Conservation (phyloP, 2,797 vertebrate genomes). For the Takifugu ocellatus region DNA sequence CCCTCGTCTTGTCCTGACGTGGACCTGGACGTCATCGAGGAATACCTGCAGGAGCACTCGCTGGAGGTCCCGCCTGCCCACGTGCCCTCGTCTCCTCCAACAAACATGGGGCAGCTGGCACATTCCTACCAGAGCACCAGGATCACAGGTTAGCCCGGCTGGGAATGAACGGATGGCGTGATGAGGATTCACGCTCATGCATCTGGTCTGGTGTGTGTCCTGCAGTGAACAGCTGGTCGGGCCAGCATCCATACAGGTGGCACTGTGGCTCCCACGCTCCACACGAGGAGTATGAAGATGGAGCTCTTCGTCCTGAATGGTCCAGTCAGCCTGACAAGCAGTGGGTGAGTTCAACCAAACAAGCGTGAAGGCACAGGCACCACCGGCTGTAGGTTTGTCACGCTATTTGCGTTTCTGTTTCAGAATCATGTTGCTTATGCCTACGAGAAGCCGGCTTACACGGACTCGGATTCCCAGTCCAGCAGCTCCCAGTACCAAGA, state of each 20-base stretch:
- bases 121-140: slow-evolving; percentile 44
- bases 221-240: slow-evolving; percentile 74
- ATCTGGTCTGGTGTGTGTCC: slow-evolving; percentile 3
- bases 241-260: slow-evolving; percentile 73
- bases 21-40: slow-evolving; percentile 81
- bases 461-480: slow-evolving; percentile 80
- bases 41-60: slow-evolving; percentile 79
- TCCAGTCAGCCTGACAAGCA: slow-evolving; percentile 48
- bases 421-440: slow-evolving; percentile 58
- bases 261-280: slow-evolving; percentile 48
- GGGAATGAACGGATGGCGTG: background rate
- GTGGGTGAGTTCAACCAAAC: slow-evolving; percentile 65
- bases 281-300: slow-evolving; percentile 57
- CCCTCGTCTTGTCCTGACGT: slow-evolving; percentile 64
- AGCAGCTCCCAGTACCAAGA: slow-evolving; percentile 76
- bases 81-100: slow-evolving; percentile 33
- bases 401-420: slow-evolving; percentile 11
- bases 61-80: slow-evolving; percentile 64
- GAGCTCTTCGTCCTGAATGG: slow-evolving; percentile 48
- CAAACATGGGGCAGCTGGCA: slow-evolving; percentile 35
- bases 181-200: background rate
- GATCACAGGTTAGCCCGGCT: slow-evolving; percentile 60
- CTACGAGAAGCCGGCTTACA: slow-evolving; percentile 48
- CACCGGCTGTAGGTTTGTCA: slow-evolving; percentile 1
- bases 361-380: no score